A percentile compares a stretch with the other conserved stretches of the same genome.
Evolutionary conservation across 1,140 invertebrate genomes (phyloP).

Genomic region (Contarinia nasturtii): DNA sequence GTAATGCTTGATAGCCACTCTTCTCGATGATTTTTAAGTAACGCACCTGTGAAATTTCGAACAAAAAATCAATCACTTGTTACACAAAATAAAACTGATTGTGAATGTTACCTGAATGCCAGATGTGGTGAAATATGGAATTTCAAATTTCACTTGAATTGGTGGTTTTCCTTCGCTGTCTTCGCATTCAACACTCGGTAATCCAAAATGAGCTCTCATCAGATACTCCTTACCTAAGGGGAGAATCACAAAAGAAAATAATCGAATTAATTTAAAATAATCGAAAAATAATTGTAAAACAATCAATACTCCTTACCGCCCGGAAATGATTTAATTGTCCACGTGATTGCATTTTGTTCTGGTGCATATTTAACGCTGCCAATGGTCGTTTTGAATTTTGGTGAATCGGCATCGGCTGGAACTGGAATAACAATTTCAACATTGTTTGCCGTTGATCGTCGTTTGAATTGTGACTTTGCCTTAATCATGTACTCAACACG

Average conservation of each 20-base stretch:
- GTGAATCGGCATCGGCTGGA: constrained; percentile 93
- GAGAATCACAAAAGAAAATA: no score
- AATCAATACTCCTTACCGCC: constrained; percentile 98
- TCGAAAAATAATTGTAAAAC: no score
- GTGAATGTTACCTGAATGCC: constrained; percentile 68
- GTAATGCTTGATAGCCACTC: constrained; percentile 96
- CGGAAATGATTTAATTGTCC: constrained; percentile 99
- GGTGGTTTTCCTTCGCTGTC: constrained; percentile 94
- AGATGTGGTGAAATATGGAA: constrained; percentile 98
- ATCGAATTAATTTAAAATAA: no score
- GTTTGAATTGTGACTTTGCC: constrained; percentile 97
- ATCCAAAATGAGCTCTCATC: constrained; percentile 97
- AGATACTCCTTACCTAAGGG: constrained; percentile 99
- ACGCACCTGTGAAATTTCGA: constrained; percentile 45
- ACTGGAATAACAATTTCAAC: constrained; percentile 99
- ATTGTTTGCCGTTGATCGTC: constrained; percentile 95
- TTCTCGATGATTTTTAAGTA: constrained; percentile 99
- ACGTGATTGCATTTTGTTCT: constrained; percentile 93
- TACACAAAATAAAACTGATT: not conserved
- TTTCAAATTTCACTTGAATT: constrained; percentile 98
- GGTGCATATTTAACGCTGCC: constrained; percentile 96
- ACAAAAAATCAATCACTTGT: no score
- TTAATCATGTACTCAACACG: constrained; percentile 99
- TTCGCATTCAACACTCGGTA: constrained; percentile 91
- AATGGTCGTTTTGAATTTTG: constrained; percentile 97